A percentile compares a stretch with the other conserved stretches of the same genome.
phyloP scores from a whole-genome alignment of 1,140 invertebrate species.

The Drosophila sturtevanti region DNA sequence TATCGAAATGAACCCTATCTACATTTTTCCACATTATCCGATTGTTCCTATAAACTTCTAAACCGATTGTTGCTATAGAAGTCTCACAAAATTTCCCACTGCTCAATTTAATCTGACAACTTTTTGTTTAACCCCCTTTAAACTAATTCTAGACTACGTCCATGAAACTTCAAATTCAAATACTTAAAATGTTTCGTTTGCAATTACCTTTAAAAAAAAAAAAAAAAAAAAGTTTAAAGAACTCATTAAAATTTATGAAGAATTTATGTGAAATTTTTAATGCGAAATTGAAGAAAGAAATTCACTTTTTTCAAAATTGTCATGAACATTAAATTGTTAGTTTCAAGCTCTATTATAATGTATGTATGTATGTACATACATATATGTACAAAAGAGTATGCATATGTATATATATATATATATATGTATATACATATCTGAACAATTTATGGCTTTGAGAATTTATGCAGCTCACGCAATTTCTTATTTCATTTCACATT shows the following conservation, averaged over 20 bases:
- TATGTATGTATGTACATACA: background rate
- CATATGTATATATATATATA: background rate
- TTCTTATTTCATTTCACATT: slow-evolving; percentile 50
- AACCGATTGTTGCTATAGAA: no score
- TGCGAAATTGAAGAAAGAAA: background rate
- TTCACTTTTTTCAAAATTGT: background rate
- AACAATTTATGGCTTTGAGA: slow-evolving; percentile 59
- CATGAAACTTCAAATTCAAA: background rate
- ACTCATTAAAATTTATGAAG: background rate
- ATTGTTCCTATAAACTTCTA: no score
- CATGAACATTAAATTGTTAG: background rate
- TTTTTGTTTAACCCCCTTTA: no score
- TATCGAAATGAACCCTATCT: no score
- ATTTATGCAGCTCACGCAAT: slow-evolving; percentile 73
- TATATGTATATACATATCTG: background rate
- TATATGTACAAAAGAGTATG: no score
- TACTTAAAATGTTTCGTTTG: background rate
- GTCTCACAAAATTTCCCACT: no score
- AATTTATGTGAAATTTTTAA: background rate
- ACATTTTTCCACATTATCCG: no score
- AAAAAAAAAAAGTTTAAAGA: background rate
- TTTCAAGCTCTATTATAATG: background rate
- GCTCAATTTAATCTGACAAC: no score
- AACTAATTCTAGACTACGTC: background rate
- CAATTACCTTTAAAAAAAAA: background rate